phyloP scores from a whole-genome alignment of 1,140 invertebrate species.

The Drepana arcuata region DNA sequence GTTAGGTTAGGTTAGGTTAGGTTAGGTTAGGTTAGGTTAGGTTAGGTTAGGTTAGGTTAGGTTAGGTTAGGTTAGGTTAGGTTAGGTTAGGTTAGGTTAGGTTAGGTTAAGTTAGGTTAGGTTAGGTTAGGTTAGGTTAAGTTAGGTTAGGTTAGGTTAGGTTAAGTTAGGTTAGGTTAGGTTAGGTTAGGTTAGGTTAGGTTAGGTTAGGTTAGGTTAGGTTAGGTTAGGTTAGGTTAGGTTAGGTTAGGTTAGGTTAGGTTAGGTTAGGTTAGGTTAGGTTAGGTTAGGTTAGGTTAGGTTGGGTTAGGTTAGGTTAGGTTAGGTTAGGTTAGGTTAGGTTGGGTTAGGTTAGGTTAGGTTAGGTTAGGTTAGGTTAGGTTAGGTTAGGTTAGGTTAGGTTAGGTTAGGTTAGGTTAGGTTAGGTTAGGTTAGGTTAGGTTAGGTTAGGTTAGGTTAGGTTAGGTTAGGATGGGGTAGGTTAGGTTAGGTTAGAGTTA shows the following conservation, averaged over 20 bases:
- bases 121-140: neutral
- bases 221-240: neutral
- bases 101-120: neutral
- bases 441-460: neutral
- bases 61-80: neutral
- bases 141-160: neutral
- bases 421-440: neutral
- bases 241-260: neutral
- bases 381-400: neutral
- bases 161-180: neutral
- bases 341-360: neutral
- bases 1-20: conserved; percentile 16
- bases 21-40: conserved; percentile 14
- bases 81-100: neutral
- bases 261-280: neutral
- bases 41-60: neutral
- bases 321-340: neutral
- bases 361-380: neutral
- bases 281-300: neutral
- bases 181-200: neutral
- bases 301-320: neutral
- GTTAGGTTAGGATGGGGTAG: neutral
- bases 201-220: neutral
- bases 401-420: neutral
- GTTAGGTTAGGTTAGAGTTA: neutral